Conservation (phyloP, 2,888 invertebrate species). For the Hanleya hanleyi region DNA sequence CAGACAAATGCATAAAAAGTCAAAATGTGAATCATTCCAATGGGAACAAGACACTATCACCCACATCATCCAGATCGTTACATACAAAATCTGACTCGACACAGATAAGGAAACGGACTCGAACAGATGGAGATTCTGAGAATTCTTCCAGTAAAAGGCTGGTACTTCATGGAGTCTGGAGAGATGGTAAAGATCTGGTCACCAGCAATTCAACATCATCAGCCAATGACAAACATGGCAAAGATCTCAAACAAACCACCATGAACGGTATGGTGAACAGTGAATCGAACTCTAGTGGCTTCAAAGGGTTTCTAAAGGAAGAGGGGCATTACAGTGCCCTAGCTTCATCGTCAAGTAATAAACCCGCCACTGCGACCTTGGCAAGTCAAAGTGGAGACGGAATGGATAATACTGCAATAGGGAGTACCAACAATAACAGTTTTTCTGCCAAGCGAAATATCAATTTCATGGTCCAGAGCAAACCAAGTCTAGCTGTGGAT, state of each 20-base stretch:
- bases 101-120: not conserved
- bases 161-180: not conserved
- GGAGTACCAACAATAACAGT: conserved; percentile 10
- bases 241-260: not conserved
- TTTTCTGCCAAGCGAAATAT: conserved; percentile 16
- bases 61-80: not conserved
- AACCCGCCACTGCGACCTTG: not conserved
- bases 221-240: not conserved
- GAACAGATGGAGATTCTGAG: not conserved
- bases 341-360: not conserved
- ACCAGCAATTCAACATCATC: not conserved
- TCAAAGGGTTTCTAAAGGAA: not conserved
- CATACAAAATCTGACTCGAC: not conserved
- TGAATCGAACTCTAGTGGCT: not conserved
- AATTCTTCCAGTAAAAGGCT: not conserved
- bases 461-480: not conserved
- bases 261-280: not conserved
- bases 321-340: not conserved
- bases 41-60: not conserved
- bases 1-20: not conserved
- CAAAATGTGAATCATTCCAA: conserved; percentile 8
- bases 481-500: not conserved
- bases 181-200: too few relatives aligned
- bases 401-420: conserved; percentile 8
- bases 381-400: too few relatives aligned